Conservation (phyloP, 2,113 vertebrate genomes). For the Chauna torquata region DNA sequence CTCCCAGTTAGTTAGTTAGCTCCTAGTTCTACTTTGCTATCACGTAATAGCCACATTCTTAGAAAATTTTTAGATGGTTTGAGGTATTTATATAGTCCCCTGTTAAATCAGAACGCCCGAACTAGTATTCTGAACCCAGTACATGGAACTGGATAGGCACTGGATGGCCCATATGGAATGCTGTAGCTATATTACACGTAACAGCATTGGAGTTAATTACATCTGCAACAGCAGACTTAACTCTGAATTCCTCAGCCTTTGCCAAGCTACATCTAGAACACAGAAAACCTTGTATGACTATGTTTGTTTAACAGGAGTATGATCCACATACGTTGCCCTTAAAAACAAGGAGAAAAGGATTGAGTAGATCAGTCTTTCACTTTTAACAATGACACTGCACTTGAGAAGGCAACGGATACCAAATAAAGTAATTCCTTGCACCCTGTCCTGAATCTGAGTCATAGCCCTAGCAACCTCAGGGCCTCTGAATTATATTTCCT, state of each 20-base stretch:
- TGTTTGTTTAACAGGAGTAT: neutral
- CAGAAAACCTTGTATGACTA: neutral
- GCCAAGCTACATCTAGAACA: conserved; percentile 9
- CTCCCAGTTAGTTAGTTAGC: neutral
- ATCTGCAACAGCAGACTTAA: neutral
- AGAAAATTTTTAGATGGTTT: neutral
- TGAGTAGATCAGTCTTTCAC: neutral
- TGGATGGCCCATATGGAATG: neutral
- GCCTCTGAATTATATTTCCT: conserved; percentile 45
- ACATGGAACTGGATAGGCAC: neutral
- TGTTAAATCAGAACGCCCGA: neutral
- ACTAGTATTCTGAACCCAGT: neutral
- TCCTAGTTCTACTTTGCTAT: neutral
- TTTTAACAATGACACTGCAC: neutral
- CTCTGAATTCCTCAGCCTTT: conserved; percentile 12
- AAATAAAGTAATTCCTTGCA: conserved; percentile 58
- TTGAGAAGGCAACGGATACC: neutral
- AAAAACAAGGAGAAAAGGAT: neutral
- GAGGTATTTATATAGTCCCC: neutral
- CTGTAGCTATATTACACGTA: neutral
- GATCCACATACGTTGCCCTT: neutral
- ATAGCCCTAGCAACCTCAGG: conserved; percentile 23
- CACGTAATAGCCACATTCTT: neutral
- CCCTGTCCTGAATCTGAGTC: conserved; percentile 55
- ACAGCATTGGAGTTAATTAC: neutral